phyloP scores from a whole-genome alignment of 2,888 invertebrate species.

The Megaustenia siamemsis region DNA sequence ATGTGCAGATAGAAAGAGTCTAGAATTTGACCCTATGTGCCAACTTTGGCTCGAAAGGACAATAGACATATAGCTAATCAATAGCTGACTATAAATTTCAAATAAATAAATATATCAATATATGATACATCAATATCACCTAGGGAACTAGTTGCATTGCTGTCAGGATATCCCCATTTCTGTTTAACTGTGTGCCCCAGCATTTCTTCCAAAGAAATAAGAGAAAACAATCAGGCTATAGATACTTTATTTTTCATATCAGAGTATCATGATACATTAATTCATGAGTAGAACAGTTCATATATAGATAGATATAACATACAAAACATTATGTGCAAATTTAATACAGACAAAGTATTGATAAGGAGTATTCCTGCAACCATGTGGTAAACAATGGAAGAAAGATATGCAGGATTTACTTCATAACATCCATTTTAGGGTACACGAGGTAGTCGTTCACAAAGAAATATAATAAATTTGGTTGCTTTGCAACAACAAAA shows the following conservation, averaged over 20 bases:
- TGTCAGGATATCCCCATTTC: no score
- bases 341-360: not conserved
- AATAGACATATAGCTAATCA: no score
- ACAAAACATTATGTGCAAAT: not conserved
- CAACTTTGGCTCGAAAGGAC: no score
- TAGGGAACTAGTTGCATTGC: no score
- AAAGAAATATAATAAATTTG: not conserved
- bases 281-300: not conserved
- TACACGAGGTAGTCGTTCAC: constrained; percentile 12
- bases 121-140: no score
- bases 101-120: no score
- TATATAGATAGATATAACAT: constrained; percentile 4
- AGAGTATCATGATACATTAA: constrained; percentile 8
- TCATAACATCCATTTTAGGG: not conserved
- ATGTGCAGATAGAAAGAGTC: no score
- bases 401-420: not conserved
- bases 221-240: not conserved
- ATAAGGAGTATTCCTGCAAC: not conserved
- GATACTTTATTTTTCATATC: constrained; percentile 26
- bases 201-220: no score
- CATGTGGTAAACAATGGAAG: not conserved
- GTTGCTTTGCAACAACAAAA: not conserved
- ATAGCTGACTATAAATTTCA: no score
- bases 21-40: no score
- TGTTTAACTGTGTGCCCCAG: no score